Conservation (phyloP, 2,797 vertebrate species). For the Anableps anableps region DNA sequence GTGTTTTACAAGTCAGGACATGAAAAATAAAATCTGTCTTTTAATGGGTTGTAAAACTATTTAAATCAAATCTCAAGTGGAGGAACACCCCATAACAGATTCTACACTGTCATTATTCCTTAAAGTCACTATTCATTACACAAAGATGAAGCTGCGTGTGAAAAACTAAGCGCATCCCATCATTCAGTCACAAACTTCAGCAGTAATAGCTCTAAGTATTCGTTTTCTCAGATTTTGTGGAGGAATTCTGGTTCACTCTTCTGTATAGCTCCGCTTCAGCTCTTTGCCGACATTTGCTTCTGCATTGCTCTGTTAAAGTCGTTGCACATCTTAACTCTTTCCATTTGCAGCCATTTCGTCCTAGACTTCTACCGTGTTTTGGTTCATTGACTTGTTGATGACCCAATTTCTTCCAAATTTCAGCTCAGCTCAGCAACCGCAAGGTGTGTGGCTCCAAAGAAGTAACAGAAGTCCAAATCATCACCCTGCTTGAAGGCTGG, state of each 20-base stretch:
- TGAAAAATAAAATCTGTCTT: not conserved
- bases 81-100: no score
- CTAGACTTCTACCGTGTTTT: not conserved
- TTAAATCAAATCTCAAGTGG: not conserved
- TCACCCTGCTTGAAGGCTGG: not conserved
- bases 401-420: not conserved
- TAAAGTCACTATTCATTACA: not conserved
- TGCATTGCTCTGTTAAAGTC: not conserved
- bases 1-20: not conserved
- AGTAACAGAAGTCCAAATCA: not conserved
- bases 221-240: not conserved
- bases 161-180: not conserved
- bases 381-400: not conserved
- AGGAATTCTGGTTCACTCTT: not conserved
- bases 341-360: not conserved
- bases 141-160: not conserved
- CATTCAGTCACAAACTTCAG: not conserved
- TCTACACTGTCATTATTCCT: no score
- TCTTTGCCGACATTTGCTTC: not conserved
- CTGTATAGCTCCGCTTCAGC: not conserved
- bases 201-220: not conserved
- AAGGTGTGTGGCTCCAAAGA: not conserved
- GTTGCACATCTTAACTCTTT: not conserved
- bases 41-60: not conserved
- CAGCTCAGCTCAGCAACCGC: not conserved